A percentile compares a stretch with the other conserved stretches of the same genome.
phyloP scores from a whole-genome alignment of 2,113 vertebrate species.

The Dromiciops gliroides region DNA sequence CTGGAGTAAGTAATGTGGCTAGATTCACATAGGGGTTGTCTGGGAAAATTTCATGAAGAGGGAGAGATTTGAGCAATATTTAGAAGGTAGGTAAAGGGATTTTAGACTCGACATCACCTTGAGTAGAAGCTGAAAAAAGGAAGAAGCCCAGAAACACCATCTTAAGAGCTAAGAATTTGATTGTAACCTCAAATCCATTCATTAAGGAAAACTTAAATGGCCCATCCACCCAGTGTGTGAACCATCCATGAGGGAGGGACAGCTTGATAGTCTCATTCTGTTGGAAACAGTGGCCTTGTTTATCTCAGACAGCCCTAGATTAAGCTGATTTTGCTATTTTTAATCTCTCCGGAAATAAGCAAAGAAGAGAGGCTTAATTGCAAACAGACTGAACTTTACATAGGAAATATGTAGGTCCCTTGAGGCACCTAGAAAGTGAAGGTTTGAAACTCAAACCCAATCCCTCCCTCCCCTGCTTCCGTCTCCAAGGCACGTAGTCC shows the following conservation, averaged over 20 bases:
- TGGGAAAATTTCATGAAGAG: background rate
- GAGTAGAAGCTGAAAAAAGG: slow-evolving; percentile 22
- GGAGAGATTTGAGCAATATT: slow-evolving; percentile 7
- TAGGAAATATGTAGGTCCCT: slow-evolving; percentile 84
- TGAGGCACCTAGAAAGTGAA: slow-evolving; percentile 81
- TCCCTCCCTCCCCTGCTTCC: slow-evolving; percentile 68
- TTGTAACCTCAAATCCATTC: slow-evolving; percentile 65
- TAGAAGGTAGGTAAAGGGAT: slow-evolving; percentile 46
- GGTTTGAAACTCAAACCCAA: slow-evolving; percentile 82
- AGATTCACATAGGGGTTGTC: background rate
- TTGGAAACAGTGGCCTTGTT: slow-evolving; percentile 83
- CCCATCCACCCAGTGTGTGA: slow-evolving; percentile 62
- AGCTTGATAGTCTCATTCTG: slow-evolving; percentile 73
- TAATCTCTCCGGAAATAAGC: slow-evolving; percentile 86
- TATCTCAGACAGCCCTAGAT: slow-evolving; percentile 84
- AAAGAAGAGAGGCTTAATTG: slow-evolving; percentile 84
- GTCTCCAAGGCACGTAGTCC: slow-evolving; percentile 74
- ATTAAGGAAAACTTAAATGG: slow-evolving; percentile 62
- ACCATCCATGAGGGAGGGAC: slow-evolving; percentile 72
- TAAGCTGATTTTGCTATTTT: slow-evolving; percentile 87
- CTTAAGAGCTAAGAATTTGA: slow-evolving; percentile 65
- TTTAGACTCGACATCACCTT: background rate
- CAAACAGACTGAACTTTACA: slow-evolving; percentile 87
- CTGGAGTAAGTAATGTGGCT: background rate
- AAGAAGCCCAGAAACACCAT: slow-evolving; percentile 59